Evolutionary conservation across 1,140 invertebrate species (phyloP).

Genomic region (Luehdorfia chinensis): DNA sequence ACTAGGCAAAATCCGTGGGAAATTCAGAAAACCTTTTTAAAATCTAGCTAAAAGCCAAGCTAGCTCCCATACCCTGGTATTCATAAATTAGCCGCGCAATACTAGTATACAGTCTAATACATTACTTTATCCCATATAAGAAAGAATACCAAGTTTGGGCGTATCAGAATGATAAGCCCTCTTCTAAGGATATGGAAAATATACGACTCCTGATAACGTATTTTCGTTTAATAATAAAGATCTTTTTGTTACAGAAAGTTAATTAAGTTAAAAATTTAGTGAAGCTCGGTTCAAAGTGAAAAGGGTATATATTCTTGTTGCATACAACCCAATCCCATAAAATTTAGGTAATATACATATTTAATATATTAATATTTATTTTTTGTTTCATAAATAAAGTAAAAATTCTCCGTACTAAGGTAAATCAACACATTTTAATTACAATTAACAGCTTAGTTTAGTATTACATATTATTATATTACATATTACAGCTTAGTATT

Average conservation of each 20-base stretch:
- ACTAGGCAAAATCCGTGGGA: constrained; percentile 55
- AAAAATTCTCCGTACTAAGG: no score
- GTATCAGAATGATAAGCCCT: constrained; percentile 20
- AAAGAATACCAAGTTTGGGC: constrained; percentile 30
- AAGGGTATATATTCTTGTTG: no score
- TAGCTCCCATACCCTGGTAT: constrained; percentile 24
- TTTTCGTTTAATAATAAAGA: constrained; percentile 9
- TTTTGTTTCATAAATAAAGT: no score
- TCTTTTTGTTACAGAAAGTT: background rate
- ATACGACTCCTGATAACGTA: constrained; percentile 5
- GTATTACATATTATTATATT: no score
- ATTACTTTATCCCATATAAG: constrained; percentile 42
- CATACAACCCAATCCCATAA: no score
- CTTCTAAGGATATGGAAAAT: constrained; percentile 16
- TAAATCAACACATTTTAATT: no score
- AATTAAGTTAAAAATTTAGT: no score
- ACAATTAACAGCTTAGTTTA: no score
- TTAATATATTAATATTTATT: no score
- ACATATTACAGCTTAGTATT: no score
- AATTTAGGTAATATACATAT: no score
- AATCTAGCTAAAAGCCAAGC: constrained; percentile 43
- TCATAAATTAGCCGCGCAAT: constrained; percentile 40
- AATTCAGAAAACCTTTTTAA: constrained; percentile 59
- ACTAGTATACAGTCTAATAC: constrained; percentile 42
- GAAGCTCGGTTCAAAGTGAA: no score